These are phyloP conservation scores for Sebastes alutus DNA, from an alignment of 2,797 vertebrate species.

Conservation along the genomic window DNA sequence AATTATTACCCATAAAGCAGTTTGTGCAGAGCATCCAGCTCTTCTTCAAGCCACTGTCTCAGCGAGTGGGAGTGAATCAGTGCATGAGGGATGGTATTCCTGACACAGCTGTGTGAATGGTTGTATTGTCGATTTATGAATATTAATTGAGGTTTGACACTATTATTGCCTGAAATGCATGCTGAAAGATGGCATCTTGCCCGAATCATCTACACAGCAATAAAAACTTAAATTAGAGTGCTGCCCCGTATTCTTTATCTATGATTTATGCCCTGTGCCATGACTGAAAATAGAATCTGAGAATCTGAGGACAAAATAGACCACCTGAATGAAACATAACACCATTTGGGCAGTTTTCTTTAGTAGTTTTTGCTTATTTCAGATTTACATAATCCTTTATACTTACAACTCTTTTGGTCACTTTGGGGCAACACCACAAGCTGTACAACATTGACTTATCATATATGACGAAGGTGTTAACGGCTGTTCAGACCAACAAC, in stretches of 20 bases:
- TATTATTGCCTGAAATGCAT: conserved; percentile 69
- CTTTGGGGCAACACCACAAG: background rate
- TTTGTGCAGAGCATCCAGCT: conserved; percentile 37
- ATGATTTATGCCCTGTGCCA: conserved; percentile 51
- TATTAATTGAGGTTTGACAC: conserved; percentile 75
- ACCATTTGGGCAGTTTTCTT: background rate
- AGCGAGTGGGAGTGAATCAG: conserved; percentile 34
- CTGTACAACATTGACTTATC: background rate
- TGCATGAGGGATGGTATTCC: conserved; percentile 44
- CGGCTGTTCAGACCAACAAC: background rate
- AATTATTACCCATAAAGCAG: conserved; percentile 45
- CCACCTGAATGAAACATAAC: conserved; percentile 3
- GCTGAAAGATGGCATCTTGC: conserved; percentile 68
- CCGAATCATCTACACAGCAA: conserved; percentile 57
- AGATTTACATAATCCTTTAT: background rate
- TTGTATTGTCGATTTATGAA: conserved; percentile 71
- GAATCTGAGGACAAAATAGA: conserved; percentile 39
- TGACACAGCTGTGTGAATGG: conserved; percentile 59
- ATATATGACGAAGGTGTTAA: background rate
- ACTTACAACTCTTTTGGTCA: background rate
- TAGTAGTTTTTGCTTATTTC: background rate
- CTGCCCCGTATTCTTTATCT: conserved; percentile 52
- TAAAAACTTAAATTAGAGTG: conserved; percentile 75
- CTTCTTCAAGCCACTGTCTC: conserved; percentile 32
- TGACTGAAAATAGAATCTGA: conserved; percentile 47